Conservation (phyloP, 2,888 invertebrate species). For the Anorthoa munda region DNA sequence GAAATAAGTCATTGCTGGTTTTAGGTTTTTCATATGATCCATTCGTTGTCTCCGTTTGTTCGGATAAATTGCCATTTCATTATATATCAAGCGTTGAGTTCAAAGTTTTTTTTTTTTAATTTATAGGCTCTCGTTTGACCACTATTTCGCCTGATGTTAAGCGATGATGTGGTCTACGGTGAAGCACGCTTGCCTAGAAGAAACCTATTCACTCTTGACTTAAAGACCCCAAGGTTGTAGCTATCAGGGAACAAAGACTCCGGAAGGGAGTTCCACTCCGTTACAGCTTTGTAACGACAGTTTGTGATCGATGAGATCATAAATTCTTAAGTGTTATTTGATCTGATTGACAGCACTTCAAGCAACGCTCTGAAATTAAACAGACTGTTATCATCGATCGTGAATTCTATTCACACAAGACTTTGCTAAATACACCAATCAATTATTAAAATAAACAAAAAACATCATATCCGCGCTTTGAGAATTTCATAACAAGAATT, state of each 20-base stretch:
- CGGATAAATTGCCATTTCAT: not conserved
- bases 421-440: not conserved
- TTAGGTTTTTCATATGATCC: not conserved
- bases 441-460: slow-evolving; percentile 27
- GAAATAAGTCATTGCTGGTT: not conserved
- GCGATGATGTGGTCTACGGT: too few species aligned
- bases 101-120: too few species aligned
- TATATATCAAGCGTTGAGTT: not conserved
- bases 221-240: too few species aligned
- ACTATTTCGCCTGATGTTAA: too few species aligned
- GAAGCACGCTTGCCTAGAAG: too few species aligned
- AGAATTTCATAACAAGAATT: slow-evolving; percentile 30
- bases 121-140: too few species aligned
- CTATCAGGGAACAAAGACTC: too few species aligned
- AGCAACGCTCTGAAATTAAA: slow-evolving; percentile 25
- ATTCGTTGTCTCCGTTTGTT: not conserved
- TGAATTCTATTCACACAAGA: slow-evolving; percentile 7
- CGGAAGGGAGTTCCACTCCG: too few species aligned
- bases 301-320: slow-evolving; percentile 32
- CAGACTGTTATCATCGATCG: slow-evolving; percentile 6
- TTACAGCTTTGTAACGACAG: not conserved
- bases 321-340: slow-evolving; percentile 37
- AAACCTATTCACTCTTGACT: too few species aligned
- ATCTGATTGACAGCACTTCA: slow-evolving; percentile 34
- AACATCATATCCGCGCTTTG: not conserved